phyloP scores from a whole-genome alignment of 2,888 invertebrate species.

The Lithophane socia region DNA sequence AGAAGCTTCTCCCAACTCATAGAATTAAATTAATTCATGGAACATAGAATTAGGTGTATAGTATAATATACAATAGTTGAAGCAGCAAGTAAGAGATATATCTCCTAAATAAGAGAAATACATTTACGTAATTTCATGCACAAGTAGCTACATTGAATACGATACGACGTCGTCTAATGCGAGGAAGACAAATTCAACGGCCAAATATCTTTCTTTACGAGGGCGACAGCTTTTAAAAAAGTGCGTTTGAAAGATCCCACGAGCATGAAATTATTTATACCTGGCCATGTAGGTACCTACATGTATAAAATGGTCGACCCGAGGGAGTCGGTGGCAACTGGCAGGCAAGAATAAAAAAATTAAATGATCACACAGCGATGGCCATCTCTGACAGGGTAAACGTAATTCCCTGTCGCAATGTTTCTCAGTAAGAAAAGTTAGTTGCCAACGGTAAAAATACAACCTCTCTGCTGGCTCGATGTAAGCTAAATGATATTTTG shows the following conservation, averaged over 20 bases:
- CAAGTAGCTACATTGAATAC: conserved; percentile 61
- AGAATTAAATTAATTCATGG: conserved; percentile 14
- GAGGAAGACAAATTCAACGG: conserved; percentile 64
- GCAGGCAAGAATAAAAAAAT: conserved; percentile 27
- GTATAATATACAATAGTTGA: conserved; percentile 18
- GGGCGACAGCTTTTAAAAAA: conserved; percentile 47
- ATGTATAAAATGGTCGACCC: conserved; percentile 27
- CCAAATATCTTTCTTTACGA: conserved; percentile 46
- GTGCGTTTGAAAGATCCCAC: conserved; percentile 42
- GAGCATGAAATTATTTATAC: conserved; percentile 25
- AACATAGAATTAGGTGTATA: conserved; percentile 20
- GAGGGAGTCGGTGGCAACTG: conserved; percentile 23
- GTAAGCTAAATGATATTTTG: too few relatives aligned
- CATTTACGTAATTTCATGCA: conserved; percentile 64
- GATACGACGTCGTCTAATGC: conserved; percentile 62
- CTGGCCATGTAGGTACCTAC: neutral
- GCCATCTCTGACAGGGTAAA: conserved; percentile 31
- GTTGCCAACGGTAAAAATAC: conserved; percentile 31
- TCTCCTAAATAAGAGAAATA: conserved; percentile 57
- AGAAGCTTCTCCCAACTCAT: conserved; percentile 1
- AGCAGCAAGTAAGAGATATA: conserved; percentile 29
- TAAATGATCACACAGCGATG: conserved; percentile 31
- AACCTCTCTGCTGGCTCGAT: conserved; percentile 6
- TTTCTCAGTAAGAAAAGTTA: conserved; percentile 25
- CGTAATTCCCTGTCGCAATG: conserved; percentile 32